Evolutionary conservation across 2,797 vertebrate genomes (phyloP).

Genomic region (Coranthus polyacanthus): DNA sequence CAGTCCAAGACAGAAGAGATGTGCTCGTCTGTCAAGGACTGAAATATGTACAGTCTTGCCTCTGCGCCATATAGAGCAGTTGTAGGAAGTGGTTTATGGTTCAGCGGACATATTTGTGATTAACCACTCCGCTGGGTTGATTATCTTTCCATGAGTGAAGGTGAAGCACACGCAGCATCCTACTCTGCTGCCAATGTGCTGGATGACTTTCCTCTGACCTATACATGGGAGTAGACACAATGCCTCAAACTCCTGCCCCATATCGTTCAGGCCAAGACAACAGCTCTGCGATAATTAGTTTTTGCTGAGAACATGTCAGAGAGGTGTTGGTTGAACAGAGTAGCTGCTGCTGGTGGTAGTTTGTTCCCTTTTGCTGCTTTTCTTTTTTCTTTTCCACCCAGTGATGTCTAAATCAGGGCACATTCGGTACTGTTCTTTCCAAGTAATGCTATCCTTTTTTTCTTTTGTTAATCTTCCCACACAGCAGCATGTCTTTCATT

Average conservation of each 20-base stretch:
- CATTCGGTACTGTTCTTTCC: background rate
- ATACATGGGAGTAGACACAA: background rate
- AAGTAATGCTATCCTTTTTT: background rate
- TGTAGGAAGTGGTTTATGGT: constrained; percentile 50
- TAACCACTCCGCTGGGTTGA: constrained; percentile 67
- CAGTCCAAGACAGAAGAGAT: constrained; percentile 41
- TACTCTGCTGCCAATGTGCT: constrained; percentile 20
- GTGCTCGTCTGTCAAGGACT: constrained; percentile 35
- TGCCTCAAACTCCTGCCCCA: constrained; percentile 25
- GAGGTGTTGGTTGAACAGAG: constrained; percentile 9
- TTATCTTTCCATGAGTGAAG: constrained; percentile 68
- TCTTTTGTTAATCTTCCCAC: constrained; percentile 6
- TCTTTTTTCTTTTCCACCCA: background rate
- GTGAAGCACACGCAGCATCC: constrained; percentile 43
- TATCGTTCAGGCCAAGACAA: background rate
- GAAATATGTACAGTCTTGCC: constrained; percentile 32
- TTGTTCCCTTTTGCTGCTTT: too few species aligned
- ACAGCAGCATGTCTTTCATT: constrained; percentile 4
- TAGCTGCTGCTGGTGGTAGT: too few species aligned
- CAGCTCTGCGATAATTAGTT: constrained; percentile 7
- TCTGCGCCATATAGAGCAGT: constrained; percentile 22
- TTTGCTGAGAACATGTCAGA: constrained; percentile 1
- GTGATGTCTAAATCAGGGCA: background rate
- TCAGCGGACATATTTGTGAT: constrained; percentile 58
- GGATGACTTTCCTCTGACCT: constrained; percentile 29